Percentiles rank a stretch among this genome's conserved stretches.
phyloP scores from a whole-genome alignment of 2,888 invertebrate genomes.

The Morinoia aosen region DNA sequence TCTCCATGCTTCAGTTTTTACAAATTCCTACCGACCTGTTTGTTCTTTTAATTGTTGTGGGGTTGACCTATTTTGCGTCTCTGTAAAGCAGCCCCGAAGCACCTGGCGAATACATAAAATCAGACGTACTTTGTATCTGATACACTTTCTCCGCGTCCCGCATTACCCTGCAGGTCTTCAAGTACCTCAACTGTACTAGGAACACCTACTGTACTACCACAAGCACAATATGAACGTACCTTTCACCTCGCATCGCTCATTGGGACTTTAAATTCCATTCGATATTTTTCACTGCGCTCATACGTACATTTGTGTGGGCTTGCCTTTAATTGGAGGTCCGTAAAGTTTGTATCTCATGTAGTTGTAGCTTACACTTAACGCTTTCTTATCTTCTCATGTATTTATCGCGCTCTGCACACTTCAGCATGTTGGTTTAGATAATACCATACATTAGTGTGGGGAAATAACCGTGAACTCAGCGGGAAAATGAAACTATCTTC shows the following conservation, averaged over 20 bases:
- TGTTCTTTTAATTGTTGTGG: too few relatives aligned
- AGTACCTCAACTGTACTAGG: too few relatives aligned
- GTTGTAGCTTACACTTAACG: not conserved
- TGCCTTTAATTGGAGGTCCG: not conserved
- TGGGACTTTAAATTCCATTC: not conserved
- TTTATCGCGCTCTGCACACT: not conserved
- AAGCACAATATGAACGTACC: not conserved
- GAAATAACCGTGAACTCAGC: not conserved
- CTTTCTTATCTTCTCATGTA: not conserved
- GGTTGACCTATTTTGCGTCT: too few relatives aligned
- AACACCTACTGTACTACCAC: too few relatives aligned
- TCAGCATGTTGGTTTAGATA: not conserved
- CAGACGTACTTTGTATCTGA: too few relatives aligned
- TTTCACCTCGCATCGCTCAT: not conserved
- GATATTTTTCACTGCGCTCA: not conserved
- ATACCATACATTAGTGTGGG: not conserved
- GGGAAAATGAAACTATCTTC: not conserved
- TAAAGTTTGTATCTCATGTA: not conserved
- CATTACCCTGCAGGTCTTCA: too few relatives aligned
- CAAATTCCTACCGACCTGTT: too few relatives aligned
- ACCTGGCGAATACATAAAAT: too few relatives aligned
- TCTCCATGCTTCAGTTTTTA: too few relatives aligned
- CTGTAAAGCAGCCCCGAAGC: too few relatives aligned
- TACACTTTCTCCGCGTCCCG: too few relatives aligned
- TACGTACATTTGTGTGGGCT: not conserved